These are phyloP conservation scores for Bimastos eiseni DNA, from an alignment of 2,888 invertebrate genomes.

Conservation along the genomic window DNA sequence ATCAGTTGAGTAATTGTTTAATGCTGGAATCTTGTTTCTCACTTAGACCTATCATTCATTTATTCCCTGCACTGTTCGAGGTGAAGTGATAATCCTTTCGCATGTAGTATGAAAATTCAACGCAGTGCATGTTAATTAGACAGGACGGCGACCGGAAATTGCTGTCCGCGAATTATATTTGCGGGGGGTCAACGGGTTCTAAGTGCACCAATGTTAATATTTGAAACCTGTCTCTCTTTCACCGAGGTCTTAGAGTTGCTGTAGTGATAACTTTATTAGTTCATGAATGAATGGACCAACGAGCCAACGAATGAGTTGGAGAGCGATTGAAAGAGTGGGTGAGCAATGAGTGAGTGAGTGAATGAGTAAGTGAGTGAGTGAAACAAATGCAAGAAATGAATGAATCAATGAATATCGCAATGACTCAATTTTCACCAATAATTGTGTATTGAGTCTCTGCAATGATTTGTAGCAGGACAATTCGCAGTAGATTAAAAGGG, in stretches of 20 bases:
- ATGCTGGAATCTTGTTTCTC: not conserved
- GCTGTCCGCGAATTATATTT: too few relatives aligned
- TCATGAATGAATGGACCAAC: too few relatives aligned
- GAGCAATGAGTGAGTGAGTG: not conserved
- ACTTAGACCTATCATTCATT: not conserved
- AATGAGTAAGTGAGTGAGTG: too few relatives aligned
- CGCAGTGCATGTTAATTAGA: not conserved
- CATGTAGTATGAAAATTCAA: not conserved
- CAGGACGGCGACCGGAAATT: not conserved
- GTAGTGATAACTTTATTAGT: too few relatives aligned
- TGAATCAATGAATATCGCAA: not conserved
- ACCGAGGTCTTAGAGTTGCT: not conserved
- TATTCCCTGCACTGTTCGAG: not conserved
- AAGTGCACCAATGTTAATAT: not conserved
- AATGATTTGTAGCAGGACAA: not conserved
- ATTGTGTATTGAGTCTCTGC: not conserved
- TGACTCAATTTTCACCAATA: not conserved
- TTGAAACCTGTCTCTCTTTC: not conserved
- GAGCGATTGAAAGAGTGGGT: not conserved
- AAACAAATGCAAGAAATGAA: not conserved
- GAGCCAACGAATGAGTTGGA: not conserved
- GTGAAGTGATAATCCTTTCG: not conserved
- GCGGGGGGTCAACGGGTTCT: not conserved
- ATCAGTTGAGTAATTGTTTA: not conserved
- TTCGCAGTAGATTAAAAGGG: not conserved